A percentile compares a stretch with the other conserved stretches of the same genome.
Conservation (phyloP, 2,888 invertebrate genomes). For the Nomada hirtipes region DNA sequence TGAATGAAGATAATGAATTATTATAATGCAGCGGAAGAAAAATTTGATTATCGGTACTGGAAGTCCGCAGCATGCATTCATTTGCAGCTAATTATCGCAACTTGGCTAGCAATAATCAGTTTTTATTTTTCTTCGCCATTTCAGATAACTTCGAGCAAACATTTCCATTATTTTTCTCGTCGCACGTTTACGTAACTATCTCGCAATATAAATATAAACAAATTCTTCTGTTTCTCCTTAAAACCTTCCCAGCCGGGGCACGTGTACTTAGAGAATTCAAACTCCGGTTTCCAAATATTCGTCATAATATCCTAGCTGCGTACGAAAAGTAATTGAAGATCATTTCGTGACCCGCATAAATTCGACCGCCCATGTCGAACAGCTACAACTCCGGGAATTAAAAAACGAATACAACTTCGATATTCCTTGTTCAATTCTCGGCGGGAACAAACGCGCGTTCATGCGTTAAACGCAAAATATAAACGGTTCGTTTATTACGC, state of each 20-base stretch:
- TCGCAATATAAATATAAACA: background rate
- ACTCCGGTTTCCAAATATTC: background rate
- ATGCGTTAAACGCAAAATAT: background rate
- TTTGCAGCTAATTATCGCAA: background rate
- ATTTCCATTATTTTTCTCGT: background rate
- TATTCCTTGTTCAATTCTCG: background rate
- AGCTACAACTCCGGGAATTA: too few species aligned
- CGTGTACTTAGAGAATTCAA: background rate
- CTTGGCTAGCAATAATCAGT: too few species aligned
- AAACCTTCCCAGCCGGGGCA: background rate
- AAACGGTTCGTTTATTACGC: constrained; percentile 32
- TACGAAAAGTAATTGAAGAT: constrained; percentile 1
- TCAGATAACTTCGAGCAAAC: background rate
- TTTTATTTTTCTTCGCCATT: too few species aligned
- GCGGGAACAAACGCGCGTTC: background rate
- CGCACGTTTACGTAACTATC: too few species aligned
- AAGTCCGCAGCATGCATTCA: background rate
- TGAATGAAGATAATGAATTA: background rate
- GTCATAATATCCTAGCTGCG: background rate
- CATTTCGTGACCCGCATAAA: constrained; percentile 4
- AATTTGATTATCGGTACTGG: background rate
- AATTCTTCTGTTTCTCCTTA: background rate
- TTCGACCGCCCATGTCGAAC: too few species aligned
- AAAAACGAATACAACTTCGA: background rate
- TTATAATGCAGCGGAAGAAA: background rate